Conservation (phyloP, 2,797 vertebrate genomes). For the Sphaeramia orbicularis region DNA sequence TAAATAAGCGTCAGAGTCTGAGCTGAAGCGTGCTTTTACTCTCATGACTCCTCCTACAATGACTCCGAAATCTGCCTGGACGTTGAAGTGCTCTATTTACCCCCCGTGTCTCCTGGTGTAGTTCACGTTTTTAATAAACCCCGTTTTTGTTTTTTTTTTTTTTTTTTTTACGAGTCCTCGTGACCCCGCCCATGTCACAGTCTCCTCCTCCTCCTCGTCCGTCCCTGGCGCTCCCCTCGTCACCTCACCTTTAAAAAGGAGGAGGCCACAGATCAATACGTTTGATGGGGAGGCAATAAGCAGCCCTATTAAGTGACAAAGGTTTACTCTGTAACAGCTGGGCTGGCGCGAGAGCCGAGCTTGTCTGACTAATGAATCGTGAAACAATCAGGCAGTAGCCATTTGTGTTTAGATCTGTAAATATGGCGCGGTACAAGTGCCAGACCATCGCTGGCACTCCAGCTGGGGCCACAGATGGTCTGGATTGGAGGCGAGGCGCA, state of each 20-base stretch:
- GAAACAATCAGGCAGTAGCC: slow-evolving; percentile 99
- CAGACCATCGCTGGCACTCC: slow-evolving; percentile 99
- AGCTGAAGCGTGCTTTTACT: no score
- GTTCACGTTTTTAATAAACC: slow-evolving; percentile 57
- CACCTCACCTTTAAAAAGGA: slow-evolving; percentile 89
- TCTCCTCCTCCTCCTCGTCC: slow-evolving; percentile 43
- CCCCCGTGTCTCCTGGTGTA: slow-evolving; percentile 13
- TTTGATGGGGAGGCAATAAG: slow-evolving; percentile 99
- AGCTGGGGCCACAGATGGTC: slow-evolving; percentile 99
- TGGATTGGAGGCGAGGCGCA: slow-evolving; percentile 91
- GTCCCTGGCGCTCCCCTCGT: slow-evolving; percentile 72
- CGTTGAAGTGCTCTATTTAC: not conserved
- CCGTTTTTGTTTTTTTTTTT: no score
- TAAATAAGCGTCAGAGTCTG: no score
- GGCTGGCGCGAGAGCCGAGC: slow-evolving; percentile 97
- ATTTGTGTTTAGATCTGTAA: slow-evolving; percentile 99
- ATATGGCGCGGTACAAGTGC: slow-evolving; percentile 99
- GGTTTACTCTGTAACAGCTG: slow-evolving; percentile 99
- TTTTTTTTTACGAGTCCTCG: slow-evolving; percentile 4
- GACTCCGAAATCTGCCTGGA: slow-evolving; percentile 19
- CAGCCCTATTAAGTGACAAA: slow-evolving; percentile 99
- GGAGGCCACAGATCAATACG: slow-evolving; percentile 98
- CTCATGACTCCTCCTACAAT: not conserved
- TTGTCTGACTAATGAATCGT: slow-evolving; percentile 99
- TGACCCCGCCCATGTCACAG: slow-evolving; percentile 35